phyloP scores from a whole-genome alignment of 2,888 invertebrate genomes.

The Cheilosia vulpina region DNA sequence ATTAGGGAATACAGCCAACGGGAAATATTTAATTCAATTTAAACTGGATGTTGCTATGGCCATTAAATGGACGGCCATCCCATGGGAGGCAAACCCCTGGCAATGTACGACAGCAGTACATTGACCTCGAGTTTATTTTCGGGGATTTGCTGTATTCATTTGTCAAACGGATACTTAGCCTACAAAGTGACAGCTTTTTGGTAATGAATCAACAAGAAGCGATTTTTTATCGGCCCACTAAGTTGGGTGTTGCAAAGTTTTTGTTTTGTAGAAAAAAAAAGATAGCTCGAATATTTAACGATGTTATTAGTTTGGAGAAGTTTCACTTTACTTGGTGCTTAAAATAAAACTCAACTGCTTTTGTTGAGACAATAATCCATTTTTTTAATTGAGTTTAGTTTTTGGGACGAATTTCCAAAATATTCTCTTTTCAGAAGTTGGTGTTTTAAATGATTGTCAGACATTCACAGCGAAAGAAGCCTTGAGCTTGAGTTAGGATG shows the following conservation, averaged over 20 bases:
- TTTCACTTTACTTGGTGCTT: no score
- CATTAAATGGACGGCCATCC: conserved; percentile 4
- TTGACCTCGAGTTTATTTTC: neutral
- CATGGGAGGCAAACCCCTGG: neutral
- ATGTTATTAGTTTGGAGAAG: no score
- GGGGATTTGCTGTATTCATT: neutral
- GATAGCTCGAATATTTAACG: no score
- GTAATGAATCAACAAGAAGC: neutral
- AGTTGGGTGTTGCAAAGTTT: neutral
- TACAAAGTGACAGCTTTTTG: neutral
- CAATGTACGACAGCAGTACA: neutral
- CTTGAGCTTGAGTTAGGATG: no score
- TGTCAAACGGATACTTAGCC: conserved; percentile 4
- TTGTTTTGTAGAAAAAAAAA: neutral
- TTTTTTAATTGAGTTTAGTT: no score
- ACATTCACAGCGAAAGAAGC: no score
- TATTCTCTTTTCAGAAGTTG: no score
- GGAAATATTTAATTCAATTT: neutral
- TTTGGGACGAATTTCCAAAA: no score
- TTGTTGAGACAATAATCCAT: no score
- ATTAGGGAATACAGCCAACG: conserved; percentile 7
- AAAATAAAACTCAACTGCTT: no score
- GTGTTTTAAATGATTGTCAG: no score
- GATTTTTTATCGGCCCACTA: neutral
- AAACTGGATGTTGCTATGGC: neutral